Evolutionary conservation across 2,888 invertebrate species (phyloP), one percentile per base, ranked within the genome.

Genomic region (Trachelus stipa): DNA sequence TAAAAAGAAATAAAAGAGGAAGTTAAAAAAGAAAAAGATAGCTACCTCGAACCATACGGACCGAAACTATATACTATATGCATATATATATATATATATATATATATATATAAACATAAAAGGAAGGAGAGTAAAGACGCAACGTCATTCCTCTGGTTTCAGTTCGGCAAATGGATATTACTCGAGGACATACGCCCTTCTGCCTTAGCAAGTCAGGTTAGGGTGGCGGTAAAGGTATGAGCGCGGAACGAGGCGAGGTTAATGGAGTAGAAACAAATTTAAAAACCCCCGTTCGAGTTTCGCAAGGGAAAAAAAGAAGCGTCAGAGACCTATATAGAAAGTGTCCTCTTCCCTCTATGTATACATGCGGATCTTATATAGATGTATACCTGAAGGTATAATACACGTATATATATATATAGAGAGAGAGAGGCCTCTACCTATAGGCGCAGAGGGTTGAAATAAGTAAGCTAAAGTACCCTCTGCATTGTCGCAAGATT

Each of bases 231-330:
- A 74, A 79, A 79, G 79, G 76, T 74, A 81, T 69, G 76, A 75
- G 77, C 74, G 76, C 69, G 81, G 78, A 83, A 85, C 82, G 85
- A 82, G 83, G 76, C 81, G 82, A 77, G 81, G 84, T 88, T 88
- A 88, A 88, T 88, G 88, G 88, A 86, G 86, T 83, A 84, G 88
- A 88, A 88, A 86, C 82, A 88, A 88, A 88, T 88, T 88, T 87
- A 86, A 86, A 88, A 88, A 88, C 83, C 83, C 79, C 80, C 68
- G 73, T 76, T 76, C 77, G 77, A 37, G 80, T 31, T 79, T 69
- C 33, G 31, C 71, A 33, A 71, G 15, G 71, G 12, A 9, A 11
- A 71, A 71, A 71, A 33, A 71, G 12, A 71, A 69, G 71, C 31
- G 71, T 71, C 12, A 71, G 71, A 71, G 12, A 71, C 40, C 23